Evolutionary conservation across 2,797 vertebrate species (phyloP).

Genomic region (Phaenicophaeus curvirostris): DNA sequence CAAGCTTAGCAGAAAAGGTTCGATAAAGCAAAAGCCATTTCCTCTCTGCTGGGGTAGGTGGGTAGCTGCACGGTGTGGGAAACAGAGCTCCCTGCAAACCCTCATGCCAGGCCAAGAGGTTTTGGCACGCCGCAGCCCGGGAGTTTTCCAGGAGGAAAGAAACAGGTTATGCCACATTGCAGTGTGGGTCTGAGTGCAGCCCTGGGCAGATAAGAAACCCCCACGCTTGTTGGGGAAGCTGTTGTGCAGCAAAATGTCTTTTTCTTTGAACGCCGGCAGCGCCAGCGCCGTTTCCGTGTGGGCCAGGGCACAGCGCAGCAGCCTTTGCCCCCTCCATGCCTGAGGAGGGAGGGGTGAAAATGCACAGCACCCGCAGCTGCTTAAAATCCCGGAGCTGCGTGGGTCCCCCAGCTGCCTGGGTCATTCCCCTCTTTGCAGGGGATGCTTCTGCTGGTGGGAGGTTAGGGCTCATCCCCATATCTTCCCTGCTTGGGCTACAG

Average conservation of each 20-base stretch:
- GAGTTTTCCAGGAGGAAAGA: background rate
- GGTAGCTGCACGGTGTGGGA: accelerated
- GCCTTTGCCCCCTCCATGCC: background rate
- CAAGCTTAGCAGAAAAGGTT: background rate
- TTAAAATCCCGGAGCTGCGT: background rate
- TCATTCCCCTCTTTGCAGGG: accelerated
- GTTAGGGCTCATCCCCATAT: accelerated
- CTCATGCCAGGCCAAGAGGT: accelerated
- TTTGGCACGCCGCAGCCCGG: accelerated
- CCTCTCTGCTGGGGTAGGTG: background rate
- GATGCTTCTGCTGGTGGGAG: background rate
- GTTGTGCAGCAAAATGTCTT: background rate
- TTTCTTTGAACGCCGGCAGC: accelerated
- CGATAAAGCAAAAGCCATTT: background rate
- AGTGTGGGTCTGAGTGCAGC: background rate
- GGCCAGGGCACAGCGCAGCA: background rate
- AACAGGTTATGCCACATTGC: background rate
- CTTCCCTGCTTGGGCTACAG: accelerated
- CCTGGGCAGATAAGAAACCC: background rate
- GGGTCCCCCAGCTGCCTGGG: accelerated
- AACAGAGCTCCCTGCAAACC: background rate
- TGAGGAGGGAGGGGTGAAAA: background rate
- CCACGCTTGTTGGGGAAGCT: background rate
- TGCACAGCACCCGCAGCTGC: background rate
- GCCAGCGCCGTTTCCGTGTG: background rate